Evolutionary conservation across 2,113 vertebrate species (phyloP).

Genomic region (Calidris pugnax): DNA sequence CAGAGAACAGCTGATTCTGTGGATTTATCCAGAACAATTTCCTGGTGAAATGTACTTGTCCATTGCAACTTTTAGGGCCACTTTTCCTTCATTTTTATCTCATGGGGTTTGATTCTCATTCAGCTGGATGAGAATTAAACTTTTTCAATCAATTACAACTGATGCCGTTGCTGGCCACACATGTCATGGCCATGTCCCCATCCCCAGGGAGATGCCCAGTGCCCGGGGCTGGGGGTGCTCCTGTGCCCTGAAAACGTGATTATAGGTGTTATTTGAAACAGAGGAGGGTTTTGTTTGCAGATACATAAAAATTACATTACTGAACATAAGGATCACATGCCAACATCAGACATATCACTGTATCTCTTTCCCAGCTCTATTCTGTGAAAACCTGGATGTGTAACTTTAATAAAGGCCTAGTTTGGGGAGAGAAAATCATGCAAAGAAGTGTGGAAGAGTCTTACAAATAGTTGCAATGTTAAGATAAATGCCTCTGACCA

Average conservation of each 20-base stretch:
- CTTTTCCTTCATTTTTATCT: neutral
- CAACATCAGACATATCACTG: neutral
- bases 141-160: neutral
- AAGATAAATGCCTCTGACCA: neutral
- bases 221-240: neutral
- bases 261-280: neutral
- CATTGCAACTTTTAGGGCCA: neutral
- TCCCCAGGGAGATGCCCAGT: neutral
- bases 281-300: neutral
- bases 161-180: neutral
- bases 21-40: neutral
- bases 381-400: neutral
- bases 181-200: neutral
- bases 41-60: neutral
- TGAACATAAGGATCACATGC: neutral
- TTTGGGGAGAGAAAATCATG: neutral
- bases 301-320: neutral
- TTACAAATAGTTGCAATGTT: neutral
- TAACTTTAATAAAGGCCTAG: slow-evolving; percentile 1
- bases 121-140: neutral
- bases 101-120: neutral
- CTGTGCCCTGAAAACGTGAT: neutral
- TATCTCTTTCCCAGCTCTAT: neutral
- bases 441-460: neutral
- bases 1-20: neutral